A percentile compares a stretch with the other conserved stretches of the same genome.
phyloP scores from a whole-genome alignment of 1,140 invertebrate genomes.

The Thereuonema tuberculata region DNA sequence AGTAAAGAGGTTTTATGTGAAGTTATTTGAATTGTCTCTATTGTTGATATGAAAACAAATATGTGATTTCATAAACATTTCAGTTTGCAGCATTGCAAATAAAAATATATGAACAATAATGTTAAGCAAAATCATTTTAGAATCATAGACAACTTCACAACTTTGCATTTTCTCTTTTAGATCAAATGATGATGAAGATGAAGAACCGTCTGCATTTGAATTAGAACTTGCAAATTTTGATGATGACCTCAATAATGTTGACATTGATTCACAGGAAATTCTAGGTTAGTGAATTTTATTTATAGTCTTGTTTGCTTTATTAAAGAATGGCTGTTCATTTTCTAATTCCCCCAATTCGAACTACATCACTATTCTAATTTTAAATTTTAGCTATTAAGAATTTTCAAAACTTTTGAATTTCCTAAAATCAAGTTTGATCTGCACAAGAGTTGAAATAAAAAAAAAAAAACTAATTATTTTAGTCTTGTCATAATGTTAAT shows the following conservation, averaged over 20 bases:
- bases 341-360: background rate
- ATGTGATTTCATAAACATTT: too few species aligned
- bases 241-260: background rate
- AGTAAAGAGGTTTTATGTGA: too few species aligned
- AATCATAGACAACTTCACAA: too few species aligned
- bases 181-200: background rate
- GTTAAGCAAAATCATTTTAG: too few species aligned
- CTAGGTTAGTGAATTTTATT: background rate
- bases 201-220: conserved; percentile 1
- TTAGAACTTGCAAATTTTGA: background rate
- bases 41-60: too few species aligned
- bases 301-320: too few species aligned
- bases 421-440: background rate
- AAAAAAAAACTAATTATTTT: background rate
- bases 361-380: background rate
- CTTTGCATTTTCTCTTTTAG: background rate
- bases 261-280: background rate
- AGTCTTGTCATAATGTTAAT: too few species aligned
- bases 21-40: too few species aligned
- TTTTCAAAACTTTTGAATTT: background rate
- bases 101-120: too few species aligned
- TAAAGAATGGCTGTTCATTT: too few species aligned
- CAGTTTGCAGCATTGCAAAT: too few species aligned
- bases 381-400: background rate
- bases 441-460: background rate